These are phyloP conservation scores for Allygus modestus DNA, from an alignment of 2,888 invertebrate genomes.

Conservation along the genomic window DNA sequence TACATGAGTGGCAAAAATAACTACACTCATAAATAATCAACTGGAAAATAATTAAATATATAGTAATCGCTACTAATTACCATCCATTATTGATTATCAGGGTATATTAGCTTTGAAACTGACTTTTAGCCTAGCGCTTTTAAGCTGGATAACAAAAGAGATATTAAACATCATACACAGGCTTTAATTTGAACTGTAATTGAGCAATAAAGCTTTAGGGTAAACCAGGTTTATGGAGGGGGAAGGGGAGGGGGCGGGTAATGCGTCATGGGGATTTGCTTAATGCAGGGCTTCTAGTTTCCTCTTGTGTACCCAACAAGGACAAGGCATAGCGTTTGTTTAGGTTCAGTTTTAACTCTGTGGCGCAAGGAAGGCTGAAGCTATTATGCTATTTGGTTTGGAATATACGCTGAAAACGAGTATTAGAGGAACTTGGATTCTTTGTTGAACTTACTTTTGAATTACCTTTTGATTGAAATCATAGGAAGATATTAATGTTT, in stretches of 20 bases:
- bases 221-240: slow-evolving; percentile 23
- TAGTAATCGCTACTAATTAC: too few species aligned
- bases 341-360: background rate
- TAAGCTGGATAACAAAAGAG: background rate
- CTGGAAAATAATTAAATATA: too few species aligned
- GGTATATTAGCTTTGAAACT: background rate
- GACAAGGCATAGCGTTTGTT: background rate
- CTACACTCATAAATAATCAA: too few species aligned
- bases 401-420: too few species aligned
- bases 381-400: too few species aligned
- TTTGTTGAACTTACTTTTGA: too few species aligned
- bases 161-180: background rate
- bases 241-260: background rate
- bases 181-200: slow-evolving; percentile 5
- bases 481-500: too few species aligned
- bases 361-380: too few species aligned
- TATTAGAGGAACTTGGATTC: too few species aligned
- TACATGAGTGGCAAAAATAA: too few species aligned
- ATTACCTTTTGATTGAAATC: too few species aligned
- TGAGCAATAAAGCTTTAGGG: slow-evolving; percentile 28
- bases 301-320: background rate
- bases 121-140: background rate
- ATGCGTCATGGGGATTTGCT: slow-evolving; percentile 22
- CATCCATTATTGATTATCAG: too few species aligned
- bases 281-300: slow-evolving; percentile 22